Percentiles rank a stretch among this genome's conserved stretches.
phyloP scores from a whole-genome alignment of 2,797 vertebrate species.

The Dromococcyx pavoninus region DNA sequence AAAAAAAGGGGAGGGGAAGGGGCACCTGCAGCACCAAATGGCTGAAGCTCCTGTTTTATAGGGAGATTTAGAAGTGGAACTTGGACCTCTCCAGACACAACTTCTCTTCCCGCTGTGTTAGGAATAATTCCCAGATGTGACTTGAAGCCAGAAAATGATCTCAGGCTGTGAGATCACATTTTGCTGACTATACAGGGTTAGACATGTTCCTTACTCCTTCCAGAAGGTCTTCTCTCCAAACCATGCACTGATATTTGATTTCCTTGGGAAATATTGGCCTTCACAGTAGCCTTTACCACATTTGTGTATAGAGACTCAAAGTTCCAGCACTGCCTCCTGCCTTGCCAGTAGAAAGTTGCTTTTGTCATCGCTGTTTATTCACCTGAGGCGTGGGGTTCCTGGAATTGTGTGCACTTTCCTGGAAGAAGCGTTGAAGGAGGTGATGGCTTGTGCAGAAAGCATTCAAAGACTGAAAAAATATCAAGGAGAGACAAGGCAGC shows the following conservation, averaged over 20 bases:
- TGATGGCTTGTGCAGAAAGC: conserved; percentile 23
- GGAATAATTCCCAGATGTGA: neutral
- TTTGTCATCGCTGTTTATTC: neutral
- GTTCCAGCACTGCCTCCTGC: neutral
- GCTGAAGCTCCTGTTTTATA: neutral
- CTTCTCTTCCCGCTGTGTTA: neutral
- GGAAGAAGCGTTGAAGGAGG: neutral
- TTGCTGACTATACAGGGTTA: conserved; percentile 31
- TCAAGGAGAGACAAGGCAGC: conserved; percentile 12
- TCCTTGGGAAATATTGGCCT: conserved; percentile 19
- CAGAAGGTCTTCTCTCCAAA: conserved; percentile 11
- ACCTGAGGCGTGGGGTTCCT: conserved; percentile 53
- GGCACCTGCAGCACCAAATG: conserved; percentile 19
- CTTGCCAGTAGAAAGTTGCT: neutral
- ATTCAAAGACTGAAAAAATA: neutral
- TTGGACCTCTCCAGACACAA: conserved; percentile 5
- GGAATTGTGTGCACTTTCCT: conserved; percentile 19
- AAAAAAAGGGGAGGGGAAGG: neutral
- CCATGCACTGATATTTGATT: conserved; percentile 7
- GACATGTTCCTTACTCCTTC: neutral
- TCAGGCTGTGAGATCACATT: conserved; percentile 61
- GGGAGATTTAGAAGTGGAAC: neutral
- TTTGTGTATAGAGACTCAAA: neutral
- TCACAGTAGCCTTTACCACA: neutral
- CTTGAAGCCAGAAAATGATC: conserved; percentile 47